These are phyloP conservation scores for Bucorvus abyssinicus DNA, from an alignment of 2,797 vertebrate species.

Conservation along the genomic window DNA sequence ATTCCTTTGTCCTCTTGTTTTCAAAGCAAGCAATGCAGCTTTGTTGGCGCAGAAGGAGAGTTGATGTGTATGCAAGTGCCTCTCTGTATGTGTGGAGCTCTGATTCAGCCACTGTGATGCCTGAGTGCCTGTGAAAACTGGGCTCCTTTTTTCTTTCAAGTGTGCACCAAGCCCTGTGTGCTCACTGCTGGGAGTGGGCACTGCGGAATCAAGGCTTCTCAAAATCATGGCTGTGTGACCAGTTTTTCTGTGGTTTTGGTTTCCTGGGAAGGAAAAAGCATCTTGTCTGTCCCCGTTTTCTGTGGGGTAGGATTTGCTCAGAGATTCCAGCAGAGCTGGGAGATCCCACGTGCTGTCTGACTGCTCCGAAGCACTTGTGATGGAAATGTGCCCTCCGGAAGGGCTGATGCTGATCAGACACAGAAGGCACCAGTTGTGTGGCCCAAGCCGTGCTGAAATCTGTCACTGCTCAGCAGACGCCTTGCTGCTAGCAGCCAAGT, in stretches of 20 bases:
- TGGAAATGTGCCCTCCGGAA: neutral
- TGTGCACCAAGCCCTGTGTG: neutral
- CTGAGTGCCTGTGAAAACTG: neutral
- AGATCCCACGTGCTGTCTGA: accelerated
- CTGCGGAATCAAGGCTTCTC: neutral
- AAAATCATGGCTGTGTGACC: too few species aligned
- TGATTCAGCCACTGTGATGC: neutral
- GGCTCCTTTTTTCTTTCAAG: neutral
- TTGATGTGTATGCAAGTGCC: neutral
- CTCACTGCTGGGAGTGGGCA: neutral
- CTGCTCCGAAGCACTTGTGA: accelerated
- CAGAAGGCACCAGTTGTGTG: neutral
- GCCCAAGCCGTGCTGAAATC: neutral
- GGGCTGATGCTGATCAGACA: neutral
- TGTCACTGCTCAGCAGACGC: neutral
- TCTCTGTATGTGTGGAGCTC: neutral
- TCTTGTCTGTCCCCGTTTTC: neutral
- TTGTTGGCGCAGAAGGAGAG: neutral
- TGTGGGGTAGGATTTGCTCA: neutral
- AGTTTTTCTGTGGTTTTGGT: neutral
- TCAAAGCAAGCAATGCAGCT: neutral
- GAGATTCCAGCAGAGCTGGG: neutral
- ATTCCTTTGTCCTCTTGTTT: neutral
- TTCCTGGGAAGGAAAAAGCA: neutral
- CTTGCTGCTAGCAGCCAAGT: slow-evolving; percentile 6